Evolutionary conservation across 2,113 vertebrate species (phyloP).

Genomic region (Stegastes partitus): DNA sequence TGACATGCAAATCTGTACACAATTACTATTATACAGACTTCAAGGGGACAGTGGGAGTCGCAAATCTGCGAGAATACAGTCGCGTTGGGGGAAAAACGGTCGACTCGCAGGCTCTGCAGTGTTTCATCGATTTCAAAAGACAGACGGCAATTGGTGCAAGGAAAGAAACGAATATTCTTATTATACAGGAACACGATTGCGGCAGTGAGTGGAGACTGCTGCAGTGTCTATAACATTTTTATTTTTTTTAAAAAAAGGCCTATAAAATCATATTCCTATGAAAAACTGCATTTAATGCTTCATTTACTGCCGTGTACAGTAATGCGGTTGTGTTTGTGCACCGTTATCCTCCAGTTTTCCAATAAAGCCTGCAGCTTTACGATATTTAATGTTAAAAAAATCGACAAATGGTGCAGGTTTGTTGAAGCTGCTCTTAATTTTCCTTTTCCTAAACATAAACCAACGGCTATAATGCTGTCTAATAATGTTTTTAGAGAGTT

Average conservation of each 20-base stretch:
- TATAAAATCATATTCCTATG: background rate
- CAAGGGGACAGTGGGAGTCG: conserved; percentile 48
- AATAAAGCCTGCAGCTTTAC: background rate
- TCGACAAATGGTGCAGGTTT: background rate
- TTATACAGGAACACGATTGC: conserved; percentile 1
- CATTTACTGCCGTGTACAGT: background rate
- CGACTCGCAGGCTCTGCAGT: conserved; percentile 2
- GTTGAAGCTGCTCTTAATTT: no score
- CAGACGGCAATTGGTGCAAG: conserved; percentile 7
- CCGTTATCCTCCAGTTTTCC: background rate
- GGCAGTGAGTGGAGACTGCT: background rate
- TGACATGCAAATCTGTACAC: conserved; percentile 59
- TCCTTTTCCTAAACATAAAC: no score
- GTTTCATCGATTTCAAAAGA: conserved; percentile 35
- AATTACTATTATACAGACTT: conserved; percentile 65
- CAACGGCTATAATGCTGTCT: no score
- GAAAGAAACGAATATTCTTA: background rate
- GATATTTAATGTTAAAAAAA: background rate
- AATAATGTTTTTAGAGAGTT: no score
- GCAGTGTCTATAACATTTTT: background rate
- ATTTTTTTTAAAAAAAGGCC: background rate
- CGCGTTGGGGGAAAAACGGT: conserved; percentile 21
- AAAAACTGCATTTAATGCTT: background rate
- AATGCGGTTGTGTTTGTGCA: background rate
- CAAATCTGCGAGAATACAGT: conserved; percentile 27